A percentile compares a stretch with the other conserved stretches of the same genome.
These are phyloP conservation scores for Toxotes chatareus DNA, from an alignment of 2,113 vertebrate genomes.

Conservation along the genomic window DNA sequence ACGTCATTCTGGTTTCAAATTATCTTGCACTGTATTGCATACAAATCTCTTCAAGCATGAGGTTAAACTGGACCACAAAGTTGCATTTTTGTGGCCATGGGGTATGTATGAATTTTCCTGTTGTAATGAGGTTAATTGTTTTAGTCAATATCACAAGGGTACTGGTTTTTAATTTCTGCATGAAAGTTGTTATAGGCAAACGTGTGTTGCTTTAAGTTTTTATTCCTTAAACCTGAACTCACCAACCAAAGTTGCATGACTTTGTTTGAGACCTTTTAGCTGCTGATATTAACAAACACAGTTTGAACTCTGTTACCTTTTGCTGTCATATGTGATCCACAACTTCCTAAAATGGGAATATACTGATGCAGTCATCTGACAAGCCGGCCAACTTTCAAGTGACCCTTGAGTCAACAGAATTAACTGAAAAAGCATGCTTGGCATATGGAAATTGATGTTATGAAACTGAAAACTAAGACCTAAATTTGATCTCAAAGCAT, in stretches of 20 bases:
- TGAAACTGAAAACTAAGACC: slow-evolving; percentile 3
- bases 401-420: slow-evolving; percentile 7
- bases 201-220: neutral
- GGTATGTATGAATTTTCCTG: neutral
- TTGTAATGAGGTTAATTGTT: neutral
- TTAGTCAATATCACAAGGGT: neutral
- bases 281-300: neutral
- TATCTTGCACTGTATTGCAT: neutral
- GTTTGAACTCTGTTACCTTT: neutral
- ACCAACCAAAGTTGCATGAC: slow-evolving; percentile 7
- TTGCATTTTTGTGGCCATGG: neutral
- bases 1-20: neutral
- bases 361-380: slow-evolving; percentile 39
- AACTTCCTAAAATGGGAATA: neutral
- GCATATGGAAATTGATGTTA: neutral
- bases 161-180: slow-evolving; percentile 13
- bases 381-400: neutral
- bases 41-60: neutral
- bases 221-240: neutral
- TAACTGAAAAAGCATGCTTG: slow-evolving; percentile 6
- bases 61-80: neutral
- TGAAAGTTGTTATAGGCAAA: neutral
- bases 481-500: slow-evolving; percentile 4
- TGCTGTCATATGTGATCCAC: slow-evolving; percentile 1
- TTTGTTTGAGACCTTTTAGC: slow-evolving; percentile 22